A percentile compares a stretch with the other conserved stretches of the same genome.
Evolutionary conservation across 2,113 vertebrate species (phyloP).

Genomic region (Platysternon megacephalum): DNA sequence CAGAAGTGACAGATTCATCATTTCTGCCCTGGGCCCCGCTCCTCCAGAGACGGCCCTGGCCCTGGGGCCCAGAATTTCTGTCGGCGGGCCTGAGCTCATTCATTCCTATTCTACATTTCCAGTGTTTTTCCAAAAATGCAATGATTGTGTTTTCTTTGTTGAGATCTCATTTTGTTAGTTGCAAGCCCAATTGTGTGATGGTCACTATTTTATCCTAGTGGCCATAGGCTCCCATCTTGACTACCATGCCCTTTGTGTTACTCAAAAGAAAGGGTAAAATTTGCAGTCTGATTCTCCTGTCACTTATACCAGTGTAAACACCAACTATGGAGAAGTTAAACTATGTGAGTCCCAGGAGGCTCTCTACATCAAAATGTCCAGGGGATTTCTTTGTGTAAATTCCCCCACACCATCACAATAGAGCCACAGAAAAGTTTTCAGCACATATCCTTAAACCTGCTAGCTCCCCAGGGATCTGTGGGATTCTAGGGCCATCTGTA

Average conservation of each 20-base stretch:
- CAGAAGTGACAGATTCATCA: too few species aligned
- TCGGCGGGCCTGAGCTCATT: neutral
- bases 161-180: neutral
- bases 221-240: neutral
- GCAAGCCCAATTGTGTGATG: neutral
- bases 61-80: too few species aligned
- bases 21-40: too few species aligned
- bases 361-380: neutral
- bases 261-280: neutral
- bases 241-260: neutral
- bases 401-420: neutral
- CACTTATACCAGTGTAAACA: neutral
- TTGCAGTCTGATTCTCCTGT: neutral
- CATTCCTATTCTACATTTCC: neutral
- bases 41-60: too few species aligned
- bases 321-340: neutral
- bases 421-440: rapidly evolving
- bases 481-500: neutral
- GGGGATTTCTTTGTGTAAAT: neutral
- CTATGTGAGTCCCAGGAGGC: neutral
- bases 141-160: neutral
- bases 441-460: neutral
- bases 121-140: neutral
- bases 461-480: neutral
- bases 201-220: neutral